A percentile compares a stretch with the other conserved stretches of the same genome.
Conservation (phyloP, 1,140 invertebrate species). For the Zaprionus capensis region DNA sequence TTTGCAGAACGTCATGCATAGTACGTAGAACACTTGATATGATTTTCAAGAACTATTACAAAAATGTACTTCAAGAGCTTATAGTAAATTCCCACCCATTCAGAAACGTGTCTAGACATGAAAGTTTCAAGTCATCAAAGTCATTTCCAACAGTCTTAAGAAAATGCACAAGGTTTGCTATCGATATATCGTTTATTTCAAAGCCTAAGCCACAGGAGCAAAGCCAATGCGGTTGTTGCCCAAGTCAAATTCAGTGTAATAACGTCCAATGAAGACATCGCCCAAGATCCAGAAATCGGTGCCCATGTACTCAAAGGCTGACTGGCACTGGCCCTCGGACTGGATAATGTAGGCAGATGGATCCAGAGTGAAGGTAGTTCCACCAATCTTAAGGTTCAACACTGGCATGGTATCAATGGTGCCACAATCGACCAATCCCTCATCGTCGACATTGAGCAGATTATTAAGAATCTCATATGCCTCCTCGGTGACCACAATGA, state of each 20-base stretch:
- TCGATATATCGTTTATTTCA: slow-evolving; percentile 18
- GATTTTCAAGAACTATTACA: neutral
- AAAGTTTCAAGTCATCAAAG: neutral
- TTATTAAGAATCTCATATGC: slow-evolving; percentile 93
- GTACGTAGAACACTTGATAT: neutral
- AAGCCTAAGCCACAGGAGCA: slow-evolving; percentile 86
- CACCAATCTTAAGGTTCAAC: slow-evolving; percentile 91
- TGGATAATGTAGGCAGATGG: slow-evolving; percentile 94
- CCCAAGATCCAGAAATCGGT: slow-evolving; percentile 97
- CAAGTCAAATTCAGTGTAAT: slow-evolving; percentile 98
- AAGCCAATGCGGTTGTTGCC: slow-evolving; percentile 96
- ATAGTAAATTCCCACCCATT: neutral
- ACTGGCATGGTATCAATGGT: slow-evolving; percentile 90
- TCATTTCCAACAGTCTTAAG: too few relatives aligned
- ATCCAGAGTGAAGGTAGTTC: slow-evolving; percentile 90
- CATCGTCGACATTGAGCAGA: slow-evolving; percentile 89
- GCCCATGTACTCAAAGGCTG: slow-evolving; percentile 86
- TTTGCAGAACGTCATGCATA: neutral
- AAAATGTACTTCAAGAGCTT: neutral
- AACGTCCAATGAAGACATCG: slow-evolving; percentile 98
- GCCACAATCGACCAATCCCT: slow-evolving; percentile 91
- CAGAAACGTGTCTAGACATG: neutral
- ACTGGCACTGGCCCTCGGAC: slow-evolving; percentile 96
- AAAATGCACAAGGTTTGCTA: neutral
- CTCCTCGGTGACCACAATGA: slow-evolving; percentile 94